These are phyloP conservation scores for Dufourea novaeangliae DNA, from an alignment of 1,140 invertebrate species.

Conservation along the genomic window DNA sequence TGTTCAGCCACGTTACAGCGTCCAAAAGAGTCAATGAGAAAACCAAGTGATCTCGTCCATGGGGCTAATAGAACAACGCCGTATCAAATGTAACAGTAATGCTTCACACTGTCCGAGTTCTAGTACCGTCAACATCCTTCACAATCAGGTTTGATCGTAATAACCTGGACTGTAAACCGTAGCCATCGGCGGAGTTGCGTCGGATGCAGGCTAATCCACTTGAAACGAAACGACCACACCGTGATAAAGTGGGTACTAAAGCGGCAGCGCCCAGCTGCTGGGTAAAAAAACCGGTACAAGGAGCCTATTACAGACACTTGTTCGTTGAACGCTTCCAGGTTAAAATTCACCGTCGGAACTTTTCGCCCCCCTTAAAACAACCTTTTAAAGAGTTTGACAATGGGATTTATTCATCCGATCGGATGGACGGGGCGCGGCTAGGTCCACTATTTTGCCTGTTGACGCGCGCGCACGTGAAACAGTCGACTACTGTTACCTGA, in stretches of 20 bases:
- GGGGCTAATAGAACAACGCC: neutral
- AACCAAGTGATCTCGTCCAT: neutral
- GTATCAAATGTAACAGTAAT: slow-evolving; percentile 2
- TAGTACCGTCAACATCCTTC: slow-evolving; percentile 38
- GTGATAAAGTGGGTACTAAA: slow-evolving; percentile 64
- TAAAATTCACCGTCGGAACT: slow-evolving; percentile 46
- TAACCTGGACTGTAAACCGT: slow-evolving; percentile 67
- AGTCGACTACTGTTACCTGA: slow-evolving; percentile 16
- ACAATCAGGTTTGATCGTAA: slow-evolving; percentile 70
- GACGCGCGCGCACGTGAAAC: neutral
- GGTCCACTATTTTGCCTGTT: neutral
- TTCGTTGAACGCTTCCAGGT: slow-evolving; percentile 33
- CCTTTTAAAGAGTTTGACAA: slow-evolving; percentile 28
- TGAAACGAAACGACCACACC: slow-evolving; percentile 58
- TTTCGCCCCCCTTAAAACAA: slow-evolving; percentile 21
- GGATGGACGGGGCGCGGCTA: neutral
- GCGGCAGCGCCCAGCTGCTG: slow-evolving; percentile 25
- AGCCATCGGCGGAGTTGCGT: slow-evolving; percentile 64
- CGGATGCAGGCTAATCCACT: slow-evolving; percentile 67
- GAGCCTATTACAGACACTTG: slow-evolving; percentile 62
- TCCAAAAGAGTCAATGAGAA: neutral
- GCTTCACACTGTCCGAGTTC: neutral
- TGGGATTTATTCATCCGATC: slow-evolving; percentile 39
- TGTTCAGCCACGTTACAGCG: neutral
- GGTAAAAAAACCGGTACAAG: slow-evolving; percentile 45